These are phyloP conservation scores for Adineta ricciae DNA, from an alignment of 2,888 invertebrate species.

Conservation along the genomic window DNA sequence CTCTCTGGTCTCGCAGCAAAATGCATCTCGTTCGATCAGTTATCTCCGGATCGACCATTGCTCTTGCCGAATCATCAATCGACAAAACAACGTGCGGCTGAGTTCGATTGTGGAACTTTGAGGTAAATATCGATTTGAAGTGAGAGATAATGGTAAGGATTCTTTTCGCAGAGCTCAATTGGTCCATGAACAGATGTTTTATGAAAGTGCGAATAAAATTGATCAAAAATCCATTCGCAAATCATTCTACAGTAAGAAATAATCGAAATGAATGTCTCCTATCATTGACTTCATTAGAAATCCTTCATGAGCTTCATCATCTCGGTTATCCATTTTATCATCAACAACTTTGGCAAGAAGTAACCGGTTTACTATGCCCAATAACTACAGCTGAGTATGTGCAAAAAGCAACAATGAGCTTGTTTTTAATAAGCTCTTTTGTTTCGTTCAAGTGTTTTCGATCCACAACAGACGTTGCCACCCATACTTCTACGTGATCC, in stretches of 20 bases:
- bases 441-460: not conserved
- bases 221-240: not conserved
- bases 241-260: not conserved
- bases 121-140: not conserved
- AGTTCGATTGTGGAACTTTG: not conserved
- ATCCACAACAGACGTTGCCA: not conserved
- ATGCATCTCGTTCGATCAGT: not conserved
- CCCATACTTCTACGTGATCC: not conserved
- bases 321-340: not conserved
- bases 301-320: not conserved
- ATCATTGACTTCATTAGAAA: not conserved
- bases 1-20: not conserved
- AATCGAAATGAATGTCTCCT: not conserved
- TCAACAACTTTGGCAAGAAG: conserved; percentile 3
- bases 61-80: not conserved
- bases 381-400: not conserved
- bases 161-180: not conserved
- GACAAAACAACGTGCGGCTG: not conserved
- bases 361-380: not conserved
- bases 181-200: not conserved
- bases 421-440: not conserved
- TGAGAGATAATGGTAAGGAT: too few relatives aligned
- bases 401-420: not conserved
- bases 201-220: not conserved
- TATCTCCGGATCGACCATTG: not conserved